phyloP scores from a whole-genome alignment of 2,113 vertebrate species.

The Tautogolabrus adspersus region DNA sequence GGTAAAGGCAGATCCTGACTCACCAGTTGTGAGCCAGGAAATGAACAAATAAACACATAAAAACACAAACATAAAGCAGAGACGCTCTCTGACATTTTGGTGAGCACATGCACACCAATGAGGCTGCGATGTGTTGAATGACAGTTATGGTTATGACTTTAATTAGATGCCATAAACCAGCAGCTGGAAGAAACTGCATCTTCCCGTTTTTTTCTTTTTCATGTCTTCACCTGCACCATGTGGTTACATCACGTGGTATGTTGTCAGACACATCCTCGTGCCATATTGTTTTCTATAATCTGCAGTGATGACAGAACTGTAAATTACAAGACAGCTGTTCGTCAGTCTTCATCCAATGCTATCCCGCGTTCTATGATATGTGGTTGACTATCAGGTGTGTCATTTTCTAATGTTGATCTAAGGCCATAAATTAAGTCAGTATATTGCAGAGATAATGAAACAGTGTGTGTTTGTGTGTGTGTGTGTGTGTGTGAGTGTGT shows the following conservation, averaged over 20 bases:
- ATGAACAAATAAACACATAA: constrained; percentile 36
- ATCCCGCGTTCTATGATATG: constrained; percentile 29
- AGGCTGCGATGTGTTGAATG: constrained; percentile 46
- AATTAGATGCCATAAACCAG: constrained; percentile 69
- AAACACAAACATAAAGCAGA: constrained; percentile 32
- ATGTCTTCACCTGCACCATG: constrained; percentile 48
- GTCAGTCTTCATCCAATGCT: constrained; percentile 40
- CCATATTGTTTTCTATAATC: constrained; percentile 55
- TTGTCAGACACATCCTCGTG: constrained; percentile 26
- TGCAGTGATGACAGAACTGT: constrained; percentile 53
- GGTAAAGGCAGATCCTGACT: constrained; percentile 31
- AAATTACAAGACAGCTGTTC: constrained; percentile 67
- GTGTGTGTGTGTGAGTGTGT: background rate
- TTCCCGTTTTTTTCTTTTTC: constrained; percentile 30
- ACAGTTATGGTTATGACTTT: constrained; percentile 69
- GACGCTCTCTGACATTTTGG: constrained; percentile 28
- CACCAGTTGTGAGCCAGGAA: constrained; percentile 30
- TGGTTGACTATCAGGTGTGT: constrained; percentile 53
- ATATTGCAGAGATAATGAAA: constrained; percentile 51
- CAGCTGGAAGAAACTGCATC: constrained; percentile 59
- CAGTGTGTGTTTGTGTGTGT: background rate
- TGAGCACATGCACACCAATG: constrained; percentile 46
- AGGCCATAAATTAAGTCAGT: constrained; percentile 56
- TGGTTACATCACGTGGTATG: constrained; percentile 32
- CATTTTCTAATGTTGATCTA: constrained; percentile 69